A percentile compares a stretch with the other conserved stretches of the same genome.
Evolutionary conservation across 2,113 vertebrate genomes (phyloP).

Genomic region (Eira barbara): DNA sequence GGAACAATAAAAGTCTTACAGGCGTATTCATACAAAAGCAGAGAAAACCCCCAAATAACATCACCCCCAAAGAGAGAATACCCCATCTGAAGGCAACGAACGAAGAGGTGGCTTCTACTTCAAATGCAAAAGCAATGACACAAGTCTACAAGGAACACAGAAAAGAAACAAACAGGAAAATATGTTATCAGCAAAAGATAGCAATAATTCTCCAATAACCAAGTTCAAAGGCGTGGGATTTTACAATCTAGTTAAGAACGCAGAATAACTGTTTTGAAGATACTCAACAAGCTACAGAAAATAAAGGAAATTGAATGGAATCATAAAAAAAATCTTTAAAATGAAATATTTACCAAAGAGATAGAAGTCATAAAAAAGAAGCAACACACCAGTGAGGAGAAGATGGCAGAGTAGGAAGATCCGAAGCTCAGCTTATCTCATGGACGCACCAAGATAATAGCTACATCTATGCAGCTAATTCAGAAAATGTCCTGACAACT

Average conservation of each 20-base stretch:
- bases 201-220: background rate
- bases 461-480: background rate
- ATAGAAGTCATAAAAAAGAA: background rate
- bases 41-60: background rate
- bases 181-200: background rate
- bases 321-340: background rate
- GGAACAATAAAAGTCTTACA: background rate
- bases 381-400: background rate
- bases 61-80: background rate
- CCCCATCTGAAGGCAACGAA: background rate
- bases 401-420: background rate
- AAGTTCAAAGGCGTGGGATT: background rate
- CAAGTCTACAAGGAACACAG: background rate
- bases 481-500: background rate
- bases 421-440: background rate
- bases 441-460: background rate
- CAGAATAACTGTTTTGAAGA: background rate
- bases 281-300: background rate
- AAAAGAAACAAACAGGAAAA: background rate
- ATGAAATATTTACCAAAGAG: background rate
- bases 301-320: background rate
- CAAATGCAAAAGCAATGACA: background rate
- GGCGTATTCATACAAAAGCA: background rate
- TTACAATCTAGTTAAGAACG: background rate
- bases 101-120: background rate